phyloP scores from a whole-genome alignment of 2,888 invertebrate genomes.

The Neocrepidodera transversa region DNA sequence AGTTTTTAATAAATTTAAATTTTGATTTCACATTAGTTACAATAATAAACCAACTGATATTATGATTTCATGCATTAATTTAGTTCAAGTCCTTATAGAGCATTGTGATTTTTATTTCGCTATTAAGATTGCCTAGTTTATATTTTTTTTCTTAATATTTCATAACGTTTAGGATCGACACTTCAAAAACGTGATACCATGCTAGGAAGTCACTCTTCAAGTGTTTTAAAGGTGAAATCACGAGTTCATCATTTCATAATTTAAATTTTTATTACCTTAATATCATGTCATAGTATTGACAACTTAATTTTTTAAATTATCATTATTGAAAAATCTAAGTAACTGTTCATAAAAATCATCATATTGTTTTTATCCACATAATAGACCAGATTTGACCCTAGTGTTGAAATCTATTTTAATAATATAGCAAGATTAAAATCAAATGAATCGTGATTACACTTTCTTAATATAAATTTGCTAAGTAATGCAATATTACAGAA shows the following conservation, averaged over 20 bases:
- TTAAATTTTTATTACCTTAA: neutral
- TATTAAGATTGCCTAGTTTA: neutral
- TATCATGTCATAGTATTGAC: slow-evolving; percentile 2
- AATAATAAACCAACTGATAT: slow-evolving; percentile 4
- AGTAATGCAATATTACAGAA: too few species aligned
- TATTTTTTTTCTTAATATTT: slow-evolving; percentile 10
- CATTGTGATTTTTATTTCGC: neutral
- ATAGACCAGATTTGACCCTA: too few species aligned
- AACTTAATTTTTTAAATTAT: slow-evolving; percentile 3
- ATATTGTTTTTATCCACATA: too few species aligned
- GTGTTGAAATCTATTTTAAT: too few species aligned
- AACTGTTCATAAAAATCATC: too few species aligned
- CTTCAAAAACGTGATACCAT: slow-evolving; percentile 17
- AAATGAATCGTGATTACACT: too few species aligned
- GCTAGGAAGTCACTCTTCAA: slow-evolving; percentile 6
- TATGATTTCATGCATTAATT: neutral
- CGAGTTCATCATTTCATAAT: slow-evolving; percentile 15
- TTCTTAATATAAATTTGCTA: too few species aligned
- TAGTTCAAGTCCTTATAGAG: neutral
- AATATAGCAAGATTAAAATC: too few species aligned
- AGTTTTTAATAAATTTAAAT: too few species aligned
- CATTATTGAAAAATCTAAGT: too few species aligned
- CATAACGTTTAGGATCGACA: slow-evolving; percentile 24
- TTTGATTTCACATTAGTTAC: too few species aligned
- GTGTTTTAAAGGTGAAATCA: slow-evolving; percentile 28